Evolutionary conservation across 2,888 invertebrate genomes (phyloP).

Genomic region (Proisotoma minuta): DNA sequence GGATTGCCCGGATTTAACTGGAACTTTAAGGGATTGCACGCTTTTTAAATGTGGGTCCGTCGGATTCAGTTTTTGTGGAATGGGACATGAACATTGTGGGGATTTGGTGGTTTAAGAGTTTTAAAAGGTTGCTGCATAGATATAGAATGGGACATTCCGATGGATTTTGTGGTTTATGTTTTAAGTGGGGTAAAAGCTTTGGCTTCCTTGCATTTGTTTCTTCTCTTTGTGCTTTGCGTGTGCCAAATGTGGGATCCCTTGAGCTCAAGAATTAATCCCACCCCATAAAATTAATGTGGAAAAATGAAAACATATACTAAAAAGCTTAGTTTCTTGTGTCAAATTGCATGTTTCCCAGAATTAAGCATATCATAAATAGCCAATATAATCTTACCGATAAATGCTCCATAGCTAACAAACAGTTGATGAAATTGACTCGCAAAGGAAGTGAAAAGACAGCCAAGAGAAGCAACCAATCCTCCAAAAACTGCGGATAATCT

Average conservation of each 20-base stretch:
- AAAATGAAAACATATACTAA: no score
- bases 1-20: slow-evolving; percentile 12
- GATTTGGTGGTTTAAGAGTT: slow-evolving; percentile 2
- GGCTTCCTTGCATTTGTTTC: no score
- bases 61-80: slow-evolving; percentile 13
- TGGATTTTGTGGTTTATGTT: background rate
- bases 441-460: slow-evolving; percentile 82
- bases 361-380: background rate
- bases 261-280: no score
- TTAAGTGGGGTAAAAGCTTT: background rate
- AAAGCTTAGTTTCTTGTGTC: background rate
- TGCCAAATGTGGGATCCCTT: no score
- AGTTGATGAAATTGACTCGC: slow-evolving; percentile 83
- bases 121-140: slow-evolving; percentile 7
- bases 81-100: background rate
- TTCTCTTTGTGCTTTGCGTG: no score
- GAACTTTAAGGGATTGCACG: slow-evolving; percentile 6
- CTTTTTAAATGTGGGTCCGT: slow-evolving; percentile 11
- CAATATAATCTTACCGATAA: slow-evolving; percentile 53
- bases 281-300: no score
- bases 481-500: slow-evolving; percentile 66
- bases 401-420: slow-evolving; percentile 72
- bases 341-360: no score
- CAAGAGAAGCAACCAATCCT: slow-evolving; percentile 76
- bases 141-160: background rate